A percentile compares a stretch with the other conserved stretches of the same genome.
phyloP scores from a whole-genome alignment of 2,797 vertebrate species.

The Alcedo atthis region DNA sequence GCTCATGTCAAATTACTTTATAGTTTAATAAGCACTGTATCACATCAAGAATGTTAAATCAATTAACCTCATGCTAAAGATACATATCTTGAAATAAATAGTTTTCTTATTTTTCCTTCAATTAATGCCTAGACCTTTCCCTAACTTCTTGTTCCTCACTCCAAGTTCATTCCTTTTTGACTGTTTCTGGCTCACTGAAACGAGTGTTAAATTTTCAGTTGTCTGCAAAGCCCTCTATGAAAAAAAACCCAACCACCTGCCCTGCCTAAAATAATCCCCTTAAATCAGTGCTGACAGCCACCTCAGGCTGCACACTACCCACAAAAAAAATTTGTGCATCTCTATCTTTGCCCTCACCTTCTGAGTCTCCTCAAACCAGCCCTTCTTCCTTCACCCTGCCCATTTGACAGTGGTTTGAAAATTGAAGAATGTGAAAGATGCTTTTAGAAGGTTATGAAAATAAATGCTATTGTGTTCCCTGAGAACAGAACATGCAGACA shows the following conservation, averaged over 20 bases:
- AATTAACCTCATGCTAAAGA: constrained; percentile 16
- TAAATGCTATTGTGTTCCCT: neutral
- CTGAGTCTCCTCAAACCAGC: neutral
- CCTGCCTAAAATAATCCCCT: neutral
- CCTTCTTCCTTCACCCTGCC: neutral
- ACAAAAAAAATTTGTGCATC: neutral
- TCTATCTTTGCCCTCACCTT: neutral
- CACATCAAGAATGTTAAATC: neutral
- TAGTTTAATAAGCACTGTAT: constrained; percentile 16
- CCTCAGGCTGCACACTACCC: neutral
- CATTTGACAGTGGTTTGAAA: neutral
- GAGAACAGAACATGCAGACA: neutral
- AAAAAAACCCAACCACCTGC: neutral
- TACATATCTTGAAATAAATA: neutral
- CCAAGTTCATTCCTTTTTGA: neutral
- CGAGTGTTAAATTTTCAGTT: neutral
- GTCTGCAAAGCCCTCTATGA: neutral
- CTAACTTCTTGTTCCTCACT: neutral
- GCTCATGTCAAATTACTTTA: neutral
- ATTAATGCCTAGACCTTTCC: neutral
- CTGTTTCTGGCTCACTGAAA: neutral
- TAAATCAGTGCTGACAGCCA: neutral
- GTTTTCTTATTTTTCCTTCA: constrained; percentile 10
- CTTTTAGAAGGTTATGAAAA: neutral
- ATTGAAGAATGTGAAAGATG: neutral